Evolutionary conservation across 2,113 vertebrate species (phyloP).

Genomic region (Synodontis membranacea): DNA sequence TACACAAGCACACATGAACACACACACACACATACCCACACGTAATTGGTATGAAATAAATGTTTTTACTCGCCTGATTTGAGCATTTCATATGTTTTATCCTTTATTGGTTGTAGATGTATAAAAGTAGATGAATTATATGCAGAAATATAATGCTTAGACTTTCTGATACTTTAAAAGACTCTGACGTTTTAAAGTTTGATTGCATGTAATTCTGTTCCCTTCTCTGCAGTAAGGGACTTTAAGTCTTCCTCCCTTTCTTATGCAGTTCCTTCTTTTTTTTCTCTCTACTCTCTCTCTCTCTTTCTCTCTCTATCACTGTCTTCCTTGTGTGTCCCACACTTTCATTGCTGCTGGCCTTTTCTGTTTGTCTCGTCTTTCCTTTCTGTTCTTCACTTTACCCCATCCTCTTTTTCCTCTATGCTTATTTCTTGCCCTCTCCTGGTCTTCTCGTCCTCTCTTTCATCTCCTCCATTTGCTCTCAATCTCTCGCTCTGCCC

Average conservation of each 20-base stretch:
- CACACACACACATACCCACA: background rate
- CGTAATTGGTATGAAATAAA: background rate
- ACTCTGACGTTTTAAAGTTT: background rate
- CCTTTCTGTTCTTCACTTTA: constrained; percentile 41
- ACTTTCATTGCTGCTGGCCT: constrained; percentile 41
- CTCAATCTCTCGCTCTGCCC: background rate
- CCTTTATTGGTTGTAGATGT: background rate
- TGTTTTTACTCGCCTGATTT: background rate
- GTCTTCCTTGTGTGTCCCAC: constrained; percentile 71
- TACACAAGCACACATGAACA: too few relatives aligned
- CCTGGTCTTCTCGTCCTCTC: constrained; percentile 1
- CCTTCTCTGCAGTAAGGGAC: constrained; percentile 55
- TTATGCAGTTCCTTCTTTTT: constrained; percentile 68
- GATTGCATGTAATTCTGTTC: constrained; percentile 41
- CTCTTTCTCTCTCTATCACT: constrained; percentile 58
- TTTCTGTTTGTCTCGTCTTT: constrained; percentile 57
- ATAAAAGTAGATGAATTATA: background rate
- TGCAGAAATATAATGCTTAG: background rate
- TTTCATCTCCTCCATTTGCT: constrained; percentile 18
- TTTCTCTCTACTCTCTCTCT: constrained; percentile 53
- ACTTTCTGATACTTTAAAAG: background rate
- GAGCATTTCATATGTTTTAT: background rate
- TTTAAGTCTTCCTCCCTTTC: constrained; percentile 65
- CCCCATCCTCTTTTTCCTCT: constrained; percentile 5
- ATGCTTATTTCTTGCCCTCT: background rate